Evolutionary conservation across 2,888 invertebrate genomes (phyloP), one percentile per base, ranked within the genome.

Genomic region (Neoascia interrupta): DNA sequence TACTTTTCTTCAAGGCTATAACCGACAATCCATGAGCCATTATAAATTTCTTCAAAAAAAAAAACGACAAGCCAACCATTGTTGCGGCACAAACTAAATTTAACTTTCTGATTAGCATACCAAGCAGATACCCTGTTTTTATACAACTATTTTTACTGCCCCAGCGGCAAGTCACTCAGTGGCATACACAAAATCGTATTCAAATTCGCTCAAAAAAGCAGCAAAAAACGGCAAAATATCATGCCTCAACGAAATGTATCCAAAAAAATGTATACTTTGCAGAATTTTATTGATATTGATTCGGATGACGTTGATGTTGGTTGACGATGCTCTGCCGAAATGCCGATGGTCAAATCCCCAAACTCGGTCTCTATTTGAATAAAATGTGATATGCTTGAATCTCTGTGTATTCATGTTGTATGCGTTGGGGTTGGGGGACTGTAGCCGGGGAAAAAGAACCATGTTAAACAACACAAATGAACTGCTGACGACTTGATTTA

Each of bases 401-500:
- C 26, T 26, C 8, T 49, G 16, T 13, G 13, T 34, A 53, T 21
- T 36, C 19, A 39, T 36, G 10, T 8, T 34, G 18, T 13, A 54
- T 16, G 13, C 39, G 19, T 34, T 26, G 4, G 13, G 21, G 45
- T n/a, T n/a, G n/a, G n/a, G n/a, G n/a, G n/a, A n/a, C n/a, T n/a
- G n/a, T n/a, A 18, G 36, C 13, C 31, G 19, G 45, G n/a, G n/a
- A n/a, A n/a, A 36, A 51, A 39, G 64, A 66, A 66, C 53, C 66
- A 66, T 53, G 66, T 60, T 60, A 53, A 66, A 60, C 58, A 63
- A 68, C n/a, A n/a, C 61, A 64, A 76, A 76, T 64, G 70, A 76
- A 76, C 60, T 70, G 76, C 76, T 72, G 72, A 76, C 72, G 76
- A 60, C 39, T 66, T 70, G 58, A 64, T 70, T 70, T 70, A 45